Evolutionary conservation across 1,140 invertebrate species (phyloP).

Genomic region (Manduca sexta): DNA sequence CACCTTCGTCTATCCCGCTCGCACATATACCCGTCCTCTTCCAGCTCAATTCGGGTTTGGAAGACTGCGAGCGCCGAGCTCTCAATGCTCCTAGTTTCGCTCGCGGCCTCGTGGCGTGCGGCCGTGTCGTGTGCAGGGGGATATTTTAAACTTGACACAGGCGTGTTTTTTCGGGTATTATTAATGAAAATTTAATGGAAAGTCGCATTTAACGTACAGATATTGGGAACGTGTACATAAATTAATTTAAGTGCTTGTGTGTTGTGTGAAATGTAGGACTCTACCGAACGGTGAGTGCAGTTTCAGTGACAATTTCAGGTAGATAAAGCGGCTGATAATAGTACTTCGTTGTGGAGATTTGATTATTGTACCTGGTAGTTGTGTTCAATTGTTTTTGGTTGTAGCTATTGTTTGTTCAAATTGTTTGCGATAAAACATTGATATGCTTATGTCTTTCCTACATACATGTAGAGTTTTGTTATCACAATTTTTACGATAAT

Average conservation of each 20-base stretch:
- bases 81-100: constrained; percentile 64
- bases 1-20: constrained; percentile 40
- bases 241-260: constrained; percentile 38
- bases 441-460: too few species aligned
- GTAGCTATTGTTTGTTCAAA: not conserved
- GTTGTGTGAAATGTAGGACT: constrained; percentile 28
- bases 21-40: constrained; percentile 28
- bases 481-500: too few species aligned
- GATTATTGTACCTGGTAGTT: not conserved
- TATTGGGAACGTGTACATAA: constrained; percentile 32
- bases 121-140: constrained; percentile 25
- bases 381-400: not conserved
- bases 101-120: constrained; percentile 37
- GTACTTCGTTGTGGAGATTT: constrained; percentile 7
- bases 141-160: constrained; percentile 26
- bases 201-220: constrained; percentile 36
- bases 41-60: constrained; percentile 40
- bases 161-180: constrained; percentile 45
- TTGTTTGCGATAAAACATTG: not conserved
- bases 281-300: constrained; percentile 47
- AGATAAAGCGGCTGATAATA: constrained; percentile 32
- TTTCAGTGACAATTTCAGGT: constrained; percentile 40
- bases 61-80: constrained; percentile 38
- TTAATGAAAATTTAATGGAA: constrained; percentile 63
- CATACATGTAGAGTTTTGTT: too few species aligned